Percentiles rank a stretch among this genome's conserved stretches.
phyloP scores from a whole-genome alignment of 2,797 vertebrate genomes.

The Mico argentatus region DNA sequence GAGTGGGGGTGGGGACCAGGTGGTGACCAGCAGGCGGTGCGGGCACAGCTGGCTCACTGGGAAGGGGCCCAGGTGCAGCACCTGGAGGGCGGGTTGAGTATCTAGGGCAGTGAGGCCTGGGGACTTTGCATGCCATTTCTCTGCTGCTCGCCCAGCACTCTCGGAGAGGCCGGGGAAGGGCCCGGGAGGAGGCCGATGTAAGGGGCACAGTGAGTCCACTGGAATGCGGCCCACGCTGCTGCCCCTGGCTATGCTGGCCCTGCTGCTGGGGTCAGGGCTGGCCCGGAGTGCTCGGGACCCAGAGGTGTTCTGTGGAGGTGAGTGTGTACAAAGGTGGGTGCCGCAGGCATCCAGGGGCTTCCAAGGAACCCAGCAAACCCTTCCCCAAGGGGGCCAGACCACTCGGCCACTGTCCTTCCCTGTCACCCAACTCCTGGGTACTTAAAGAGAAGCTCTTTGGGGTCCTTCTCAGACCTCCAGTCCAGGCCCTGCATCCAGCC shows the following conservation, averaged over 20 bases:
- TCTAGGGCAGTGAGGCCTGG: rapidly evolving
- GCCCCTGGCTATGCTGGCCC: neutral
- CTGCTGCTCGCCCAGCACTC: too few species aligned
- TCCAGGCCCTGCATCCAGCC: rapidly evolving
- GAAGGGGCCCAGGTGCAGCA: neutral
- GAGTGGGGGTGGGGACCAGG: neutral
- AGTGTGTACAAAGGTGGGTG: neutral
- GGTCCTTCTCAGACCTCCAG: rapidly evolving
- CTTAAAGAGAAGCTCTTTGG: too few species aligned
- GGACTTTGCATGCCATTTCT: neutral
- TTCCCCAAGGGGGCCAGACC: neutral
- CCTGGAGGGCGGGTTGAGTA: neutral
- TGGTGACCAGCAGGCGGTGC: rapidly evolving
- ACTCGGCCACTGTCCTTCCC: neutral
- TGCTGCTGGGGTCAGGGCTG: neutral
- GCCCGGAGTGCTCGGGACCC: slow-evolving; percentile 21
- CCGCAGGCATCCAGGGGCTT: neutral
- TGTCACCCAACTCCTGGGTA: rapidly evolving
- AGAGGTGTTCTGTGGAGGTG: slow-evolving; percentile 61
- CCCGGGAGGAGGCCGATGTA: rapidly evolving
- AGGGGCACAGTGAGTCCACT: neutral
- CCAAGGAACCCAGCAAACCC: too few species aligned
- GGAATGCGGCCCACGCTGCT: neutral
- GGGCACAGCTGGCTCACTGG: neutral
- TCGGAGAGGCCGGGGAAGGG: rapidly evolving